Evolutionary conservation across 1,140 invertebrate species (phyloP).

Genomic region (Pinna nobilis): DNA sequence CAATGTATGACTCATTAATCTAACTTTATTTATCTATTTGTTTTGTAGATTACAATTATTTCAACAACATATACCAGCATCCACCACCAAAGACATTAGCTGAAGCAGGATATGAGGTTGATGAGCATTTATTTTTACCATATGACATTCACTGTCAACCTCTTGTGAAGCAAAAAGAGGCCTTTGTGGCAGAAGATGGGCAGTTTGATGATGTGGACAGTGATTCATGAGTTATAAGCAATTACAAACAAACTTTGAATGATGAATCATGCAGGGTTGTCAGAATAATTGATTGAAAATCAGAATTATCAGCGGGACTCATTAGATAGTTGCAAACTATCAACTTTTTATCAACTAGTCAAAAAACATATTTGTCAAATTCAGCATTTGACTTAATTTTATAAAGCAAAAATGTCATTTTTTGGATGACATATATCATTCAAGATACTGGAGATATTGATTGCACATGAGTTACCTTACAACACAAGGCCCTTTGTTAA

Average conservation of each 20-base stretch:
- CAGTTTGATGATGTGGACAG: constrained; percentile 48
- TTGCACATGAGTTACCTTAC: too few relatives aligned
- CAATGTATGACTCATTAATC: too few relatives aligned
- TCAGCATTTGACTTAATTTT: too few relatives aligned
- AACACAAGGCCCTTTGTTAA: too few relatives aligned
- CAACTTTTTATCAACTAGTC: too few relatives aligned
- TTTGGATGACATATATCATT: too few relatives aligned
- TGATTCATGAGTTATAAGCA: constrained; percentile 20
- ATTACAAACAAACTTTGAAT: background rate
- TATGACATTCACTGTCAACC: constrained; percentile 40
- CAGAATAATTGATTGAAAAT: background rate
- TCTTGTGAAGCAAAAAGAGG: constrained; percentile 8
- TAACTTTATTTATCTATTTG: background rate
- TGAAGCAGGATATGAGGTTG: constrained; percentile 36
- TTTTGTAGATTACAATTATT: constrained; percentile 34
- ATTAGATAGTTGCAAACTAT: background rate
- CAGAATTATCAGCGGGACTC: background rate
- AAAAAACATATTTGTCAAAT: too few relatives aligned
- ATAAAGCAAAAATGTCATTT: too few relatives aligned
- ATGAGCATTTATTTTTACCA: constrained; percentile 36
- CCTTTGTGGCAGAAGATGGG: constrained; percentile 13
- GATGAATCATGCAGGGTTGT: background rate
- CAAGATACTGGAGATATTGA: too few relatives aligned
- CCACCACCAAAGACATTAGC: constrained; percentile 35
- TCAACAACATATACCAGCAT: constrained; percentile 35